phyloP scores from a whole-genome alignment of 2,888 invertebrate genomes.

The Oegoconia quadripuncta region DNA sequence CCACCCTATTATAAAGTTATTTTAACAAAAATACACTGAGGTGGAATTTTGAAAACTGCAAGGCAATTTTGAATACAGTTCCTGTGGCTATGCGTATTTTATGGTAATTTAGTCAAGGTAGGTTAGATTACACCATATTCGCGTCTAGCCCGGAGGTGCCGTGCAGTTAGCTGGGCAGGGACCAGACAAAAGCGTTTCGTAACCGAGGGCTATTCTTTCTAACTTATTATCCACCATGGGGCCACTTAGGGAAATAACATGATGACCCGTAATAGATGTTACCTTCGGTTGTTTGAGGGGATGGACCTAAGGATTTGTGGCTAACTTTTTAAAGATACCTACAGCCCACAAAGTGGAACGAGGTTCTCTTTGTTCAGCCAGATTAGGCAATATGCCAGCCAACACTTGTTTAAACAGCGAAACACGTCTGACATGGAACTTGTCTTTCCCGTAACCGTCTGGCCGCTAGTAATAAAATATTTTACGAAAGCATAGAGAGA shows the following conservation, averaged over 20 bases:
- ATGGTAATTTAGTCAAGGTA: conserved; percentile 34
- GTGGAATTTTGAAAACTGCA: conserved; percentile 11
- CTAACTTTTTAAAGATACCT: conserved; percentile 2
- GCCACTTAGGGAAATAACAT: conserved; percentile 58
- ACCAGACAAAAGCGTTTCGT: conserved; percentile 40
- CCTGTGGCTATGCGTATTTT: conserved; percentile 23
- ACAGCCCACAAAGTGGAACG: conserved; percentile 8
- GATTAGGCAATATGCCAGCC: conserved; percentile 54
- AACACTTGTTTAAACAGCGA: conserved; percentile 61
- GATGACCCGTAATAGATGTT: conserved; percentile 39
- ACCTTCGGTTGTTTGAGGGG: conserved; percentile 10
- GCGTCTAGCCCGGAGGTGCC: conserved; percentile 47
- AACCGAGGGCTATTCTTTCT: conserved; percentile 42
- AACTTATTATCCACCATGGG: conserved; percentile 46
- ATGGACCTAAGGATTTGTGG: not conserved
- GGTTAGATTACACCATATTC: conserved; percentile 41
- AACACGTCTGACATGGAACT: conserved; percentile 41
- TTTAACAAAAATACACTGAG: conserved; percentile 9
- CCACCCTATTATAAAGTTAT: conserved; percentile 35
- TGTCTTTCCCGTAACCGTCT: conserved; percentile 49
- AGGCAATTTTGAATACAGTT: conserved; percentile 3
- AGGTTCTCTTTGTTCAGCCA: conserved; percentile 26
- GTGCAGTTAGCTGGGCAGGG: conserved; percentile 30
- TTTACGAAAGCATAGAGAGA: conserved; percentile 51
- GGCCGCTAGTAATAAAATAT: conserved; percentile 23